A percentile compares a stretch with the other conserved stretches of the same genome.
phyloP scores from a whole-genome alignment of 2,113 vertebrate genomes.

The Cnemophilus loriae region DNA sequence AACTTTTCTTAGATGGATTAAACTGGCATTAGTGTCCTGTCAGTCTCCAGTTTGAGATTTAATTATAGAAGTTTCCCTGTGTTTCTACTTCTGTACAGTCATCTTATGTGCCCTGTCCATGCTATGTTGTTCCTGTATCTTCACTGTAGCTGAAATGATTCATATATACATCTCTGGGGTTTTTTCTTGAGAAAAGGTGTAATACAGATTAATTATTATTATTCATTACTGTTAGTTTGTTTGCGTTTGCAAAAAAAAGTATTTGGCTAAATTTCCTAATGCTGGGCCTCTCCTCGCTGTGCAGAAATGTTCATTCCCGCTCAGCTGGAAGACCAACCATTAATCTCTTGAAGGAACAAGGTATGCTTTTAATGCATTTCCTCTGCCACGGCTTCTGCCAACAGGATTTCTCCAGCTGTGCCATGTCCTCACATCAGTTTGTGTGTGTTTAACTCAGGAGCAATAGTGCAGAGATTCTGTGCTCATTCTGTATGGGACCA shows the following conservation, averaged over 20 bases:
- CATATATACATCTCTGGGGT: background rate
- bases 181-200: background rate
- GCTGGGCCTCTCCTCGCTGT: background rate
- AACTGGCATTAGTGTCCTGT: background rate
- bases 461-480: background rate
- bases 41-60: background rate
- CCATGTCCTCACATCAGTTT: background rate
- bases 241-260: background rate
- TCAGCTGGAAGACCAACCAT: conserved; percentile 96
- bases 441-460: background rate
- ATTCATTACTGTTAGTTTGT: background rate
- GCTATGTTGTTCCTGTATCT: background rate
- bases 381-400: background rate
- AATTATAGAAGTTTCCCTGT: background rate
- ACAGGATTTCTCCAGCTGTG: background rate
- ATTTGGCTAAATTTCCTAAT: background rate
- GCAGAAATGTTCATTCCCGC: conserved; percentile 94
- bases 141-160: background rate
- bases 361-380: conserved; percentile 62
- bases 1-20: background rate
- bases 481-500: background rate
- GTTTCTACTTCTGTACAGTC: background rate
- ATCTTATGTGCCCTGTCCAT: background rate
- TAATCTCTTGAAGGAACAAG: conserved; percentile 88
- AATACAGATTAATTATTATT: background rate